These are phyloP conservation scores for Tetrax tetrax DNA, from an alignment of 2,113 vertebrate genomes.

Conservation along the genomic window DNA sequence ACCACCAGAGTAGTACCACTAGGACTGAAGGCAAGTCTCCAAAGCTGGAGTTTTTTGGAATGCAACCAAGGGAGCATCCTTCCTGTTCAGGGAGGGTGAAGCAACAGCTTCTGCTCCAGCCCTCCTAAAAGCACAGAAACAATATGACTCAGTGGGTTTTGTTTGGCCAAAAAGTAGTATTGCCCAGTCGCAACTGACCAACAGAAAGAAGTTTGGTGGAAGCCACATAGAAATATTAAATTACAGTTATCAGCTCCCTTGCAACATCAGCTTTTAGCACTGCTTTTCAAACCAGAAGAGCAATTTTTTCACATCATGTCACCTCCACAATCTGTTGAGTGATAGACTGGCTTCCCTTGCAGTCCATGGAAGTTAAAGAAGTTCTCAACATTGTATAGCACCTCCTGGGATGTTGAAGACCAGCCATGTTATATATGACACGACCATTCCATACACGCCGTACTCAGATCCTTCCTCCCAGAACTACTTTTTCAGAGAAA, in stretches of 20 bases:
- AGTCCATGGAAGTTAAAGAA: not conserved
- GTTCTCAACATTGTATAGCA: not conserved
- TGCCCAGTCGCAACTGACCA: accelerated
- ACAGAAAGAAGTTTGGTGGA: not conserved
- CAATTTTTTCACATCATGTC: not conserved
- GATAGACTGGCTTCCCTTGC: not conserved
- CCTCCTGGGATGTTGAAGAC: no score
- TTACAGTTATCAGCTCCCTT: not conserved
- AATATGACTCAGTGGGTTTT: not conserved
- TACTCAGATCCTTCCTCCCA: not conserved
- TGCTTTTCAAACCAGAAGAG: not conserved
- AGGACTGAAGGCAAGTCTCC: not conserved
- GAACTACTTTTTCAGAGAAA: not conserved
- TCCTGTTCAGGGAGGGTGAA: not conserved
- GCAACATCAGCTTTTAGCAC: not conserved
- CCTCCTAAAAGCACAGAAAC: not conserved
- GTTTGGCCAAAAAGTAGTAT: not conserved
- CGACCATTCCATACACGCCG: not conserved
- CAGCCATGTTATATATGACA: not conserved
- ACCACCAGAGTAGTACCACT: not conserved
- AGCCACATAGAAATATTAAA: not conserved
- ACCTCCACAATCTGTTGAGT: not conserved
- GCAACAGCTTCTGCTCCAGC: not conserved
- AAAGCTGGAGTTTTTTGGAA: not conserved
- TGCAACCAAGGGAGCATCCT: not conserved